Base-by-base conservation (phyloP, 2,888 invertebrate species). In the Ormyrus rosae region DNA sequence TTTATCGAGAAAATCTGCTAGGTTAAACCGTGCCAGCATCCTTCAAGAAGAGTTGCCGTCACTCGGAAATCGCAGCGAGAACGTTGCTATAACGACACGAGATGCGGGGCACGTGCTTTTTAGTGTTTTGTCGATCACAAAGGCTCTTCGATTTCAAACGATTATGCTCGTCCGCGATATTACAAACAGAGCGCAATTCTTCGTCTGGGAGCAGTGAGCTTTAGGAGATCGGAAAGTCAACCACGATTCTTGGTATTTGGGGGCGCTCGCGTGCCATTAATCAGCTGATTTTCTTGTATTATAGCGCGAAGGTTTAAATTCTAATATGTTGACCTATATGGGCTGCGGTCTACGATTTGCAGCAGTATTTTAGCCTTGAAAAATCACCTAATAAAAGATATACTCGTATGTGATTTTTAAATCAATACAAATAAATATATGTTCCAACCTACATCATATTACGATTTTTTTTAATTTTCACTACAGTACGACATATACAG, bases 11-110 rank as follows among this genome's bases (percentile, higher is more conserved):
- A 70, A 55, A 55, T 6, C 11, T 63, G 56, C 19, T 63, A 80
- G 80, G 80, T 80, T 80, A 80, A 55, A 45, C 51, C 19, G 55
- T 51, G 70, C 45, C 8, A 56, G 6, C 61, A 65, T 75, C 55
- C 51, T 71, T 64, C 19, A 6, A 9, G 65, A 4, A n/a, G 11
- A n/a, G 19, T 5, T 6, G 55, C 34, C 48, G 8, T 34, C 10
- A 8, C 19, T 13, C 19, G 13, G 19, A 13, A 11, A 46, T 50
- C 19, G 34, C 9, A 63, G 5, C 13, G n/a, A 11, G n/a, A 56
- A 53, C 63, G 64, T 80, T 80, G 53, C 74, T 74, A 80, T 80
- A 74, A 74, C 79, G 34, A 74, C 79, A 65, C 13, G 8, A 19
- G 19, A 19, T 2, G 1, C 19, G 19, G 10, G 10, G 13, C 73